These are phyloP conservation scores for Pelecanus crispus DNA, from an alignment of 2,113 vertebrate genomes.

Conservation along the genomic window DNA sequence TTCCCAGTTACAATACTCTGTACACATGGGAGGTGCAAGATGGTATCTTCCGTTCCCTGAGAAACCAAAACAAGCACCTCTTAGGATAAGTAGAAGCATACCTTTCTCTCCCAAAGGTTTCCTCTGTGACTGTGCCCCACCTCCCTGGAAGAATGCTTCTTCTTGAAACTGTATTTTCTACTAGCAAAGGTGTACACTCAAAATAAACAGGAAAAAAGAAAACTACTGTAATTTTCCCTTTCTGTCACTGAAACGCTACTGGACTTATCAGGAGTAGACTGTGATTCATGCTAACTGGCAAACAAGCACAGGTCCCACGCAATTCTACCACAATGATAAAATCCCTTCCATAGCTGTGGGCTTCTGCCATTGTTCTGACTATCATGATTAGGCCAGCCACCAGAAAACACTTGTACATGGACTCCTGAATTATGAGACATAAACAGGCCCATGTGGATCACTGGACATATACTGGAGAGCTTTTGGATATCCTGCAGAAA, in stretches of 20 bases:
- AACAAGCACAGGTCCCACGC: background rate
- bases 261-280: background rate
- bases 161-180: background rate
- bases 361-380: background rate
- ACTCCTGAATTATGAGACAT: background rate
- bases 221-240: background rate
- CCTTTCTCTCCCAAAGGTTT: background rate
- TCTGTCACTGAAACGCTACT: background rate
- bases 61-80: background rate
- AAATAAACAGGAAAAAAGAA: background rate
- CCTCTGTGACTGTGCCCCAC: background rate
- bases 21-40: background rate
- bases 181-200: background rate
- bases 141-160: background rate
- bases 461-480: background rate
- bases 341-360: background rate
- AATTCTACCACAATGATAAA: background rate
- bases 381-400: background rate
- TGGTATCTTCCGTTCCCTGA: background rate
- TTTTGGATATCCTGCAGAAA: background rate
- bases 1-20: background rate
- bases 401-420: background rate
- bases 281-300: conserved; percentile 38
- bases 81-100: background rate
- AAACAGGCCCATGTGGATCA: background rate